Evolutionary conservation across 35 echinoderm and acorn worm species (phyloP).

Genomic region (Lytechinus variegatus): DNA sequence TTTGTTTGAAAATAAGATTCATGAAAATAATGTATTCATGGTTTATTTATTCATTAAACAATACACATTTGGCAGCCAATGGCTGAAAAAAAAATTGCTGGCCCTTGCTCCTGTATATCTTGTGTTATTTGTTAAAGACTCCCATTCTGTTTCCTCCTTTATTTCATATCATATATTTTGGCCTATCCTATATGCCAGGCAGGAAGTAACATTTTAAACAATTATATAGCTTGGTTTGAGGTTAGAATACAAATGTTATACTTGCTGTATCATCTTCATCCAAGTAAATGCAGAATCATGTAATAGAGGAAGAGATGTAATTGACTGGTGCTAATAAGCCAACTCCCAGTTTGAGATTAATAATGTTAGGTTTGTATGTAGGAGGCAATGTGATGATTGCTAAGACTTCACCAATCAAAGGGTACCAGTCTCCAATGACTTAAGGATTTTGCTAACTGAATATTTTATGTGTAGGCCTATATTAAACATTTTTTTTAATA

Average conservation of each 20-base stretch:
- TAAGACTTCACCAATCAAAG: not conserved
- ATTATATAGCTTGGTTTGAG: not conserved
- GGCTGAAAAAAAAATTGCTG: too few relatives aligned
- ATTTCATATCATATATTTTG: not conserved
- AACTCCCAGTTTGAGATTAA: not conserved
- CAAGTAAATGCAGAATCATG: not conserved
- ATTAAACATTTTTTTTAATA: too few relatives aligned
- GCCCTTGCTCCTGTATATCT: too few relatives aligned
- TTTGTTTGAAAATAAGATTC: too few relatives aligned
- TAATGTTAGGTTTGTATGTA: not conserved
- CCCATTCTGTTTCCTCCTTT: not conserved
- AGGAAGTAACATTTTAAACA: not conserved
- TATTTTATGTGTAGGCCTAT: not conserved
- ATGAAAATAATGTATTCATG: too few relatives aligned
- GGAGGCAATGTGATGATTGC: not conserved
- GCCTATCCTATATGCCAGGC: not conserved
- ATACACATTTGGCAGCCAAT: too few relatives aligned
- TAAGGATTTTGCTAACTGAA: not conserved
- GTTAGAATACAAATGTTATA: not conserved
- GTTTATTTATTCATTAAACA: too few relatives aligned
- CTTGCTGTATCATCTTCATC: not conserved
- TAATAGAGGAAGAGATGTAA: not conserved
- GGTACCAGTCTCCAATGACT: not conserved
- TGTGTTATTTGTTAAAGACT: too few relatives aligned
- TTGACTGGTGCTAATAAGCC: constrained; percentile 10